Percentiles rank a stretch among this genome's conserved stretches.
Conservation (phyloP, 2,888 invertebrate genomes). For the Kuschelorhynchus macadamiae region DNA sequence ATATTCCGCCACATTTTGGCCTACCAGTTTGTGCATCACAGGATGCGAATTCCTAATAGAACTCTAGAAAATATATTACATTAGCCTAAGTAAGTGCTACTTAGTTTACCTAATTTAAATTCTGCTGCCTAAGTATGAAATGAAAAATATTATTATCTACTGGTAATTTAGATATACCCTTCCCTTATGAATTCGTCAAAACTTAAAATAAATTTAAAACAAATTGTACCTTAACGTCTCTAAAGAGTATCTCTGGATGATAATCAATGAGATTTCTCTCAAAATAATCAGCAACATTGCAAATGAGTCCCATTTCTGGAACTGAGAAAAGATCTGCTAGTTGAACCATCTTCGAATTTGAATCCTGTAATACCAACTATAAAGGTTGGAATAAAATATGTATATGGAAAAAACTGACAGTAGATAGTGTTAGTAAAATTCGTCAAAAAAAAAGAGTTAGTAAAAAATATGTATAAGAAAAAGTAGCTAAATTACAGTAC, state of each 20-base stretch:
- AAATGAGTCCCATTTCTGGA: constrained; percentile 94
- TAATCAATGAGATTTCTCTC: constrained; percentile 90
- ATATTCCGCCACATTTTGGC: constrained; percentile 84
- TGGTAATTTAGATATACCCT: too few relatives aligned
- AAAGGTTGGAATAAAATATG: constrained; percentile 44
- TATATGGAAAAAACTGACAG: neutral
- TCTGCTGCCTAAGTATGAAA: too few relatives aligned
- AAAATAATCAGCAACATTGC: constrained; percentile 95
- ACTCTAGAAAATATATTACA: constrained; percentile 72
- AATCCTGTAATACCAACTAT: constrained; percentile 69
- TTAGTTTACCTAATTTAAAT: too few relatives aligned
- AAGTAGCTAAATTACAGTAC: neutral
- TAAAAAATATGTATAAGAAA: neutral
- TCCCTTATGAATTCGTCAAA: too few relatives aligned
- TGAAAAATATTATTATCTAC: neutral
- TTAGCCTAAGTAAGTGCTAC: too few relatives aligned
- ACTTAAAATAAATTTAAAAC: too few relatives aligned
- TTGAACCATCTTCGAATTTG: constrained; percentile 82
- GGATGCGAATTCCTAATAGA: constrained; percentile 91
- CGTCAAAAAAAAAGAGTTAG: too few relatives aligned
- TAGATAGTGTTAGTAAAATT: neutral
- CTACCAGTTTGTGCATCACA: constrained; percentile 91
- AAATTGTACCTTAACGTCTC: constrained; percentile 95
- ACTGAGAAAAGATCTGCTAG: constrained; percentile 96
- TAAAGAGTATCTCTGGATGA: constrained; percentile 95